Evolutionary conservation across 2,888 invertebrate genomes (phyloP), one percentile per base, ranked within the genome.

Genomic region (Rotaria macrura): DNA sequence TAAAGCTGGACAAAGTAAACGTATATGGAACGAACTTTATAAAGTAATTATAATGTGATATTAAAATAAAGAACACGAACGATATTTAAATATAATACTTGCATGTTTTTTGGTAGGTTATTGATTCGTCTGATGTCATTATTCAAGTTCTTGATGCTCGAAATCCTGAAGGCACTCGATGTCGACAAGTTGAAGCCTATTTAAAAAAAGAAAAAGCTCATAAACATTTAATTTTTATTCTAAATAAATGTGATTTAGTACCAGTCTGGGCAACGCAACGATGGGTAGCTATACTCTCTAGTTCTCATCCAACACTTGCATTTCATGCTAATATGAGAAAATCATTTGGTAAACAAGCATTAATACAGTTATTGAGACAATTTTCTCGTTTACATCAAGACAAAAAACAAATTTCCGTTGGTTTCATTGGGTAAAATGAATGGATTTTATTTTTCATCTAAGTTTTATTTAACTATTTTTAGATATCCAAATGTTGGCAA

Each of bases 11-110:
- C 96, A 96, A 91, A 98, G 97, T 88, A 95, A 93, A 91, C 93
- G 99, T 88, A 97, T 99, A 89, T 99, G 99, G 99, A 97, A 96
- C 92, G 99, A 99, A 90, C 91, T 99, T 83, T 97, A 98, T 90
- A 99, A 99, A 93, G 99, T 85, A 54, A 43, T n/a, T n/a, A n/a
- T n/a, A n/a, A n/a, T n/a, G n/a, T n/a, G 4, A 25, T 20, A 40
- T 29, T 29, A 10, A 6, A 0, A 5, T 17, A 20, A 2, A 65
- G 34, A 43, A 40, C 4, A 84, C n/a, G n/a, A n/a, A n/a, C n/a
- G n/a, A n/a, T 38, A 6, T 84, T 14, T n/a, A 52, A 55, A 52
- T 65, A 43, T n/a, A 54, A 83, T n/a, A 85, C 34, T 54, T 54
- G 0, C 2, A 84, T 84, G 29, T 83, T 85, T n/a, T n/a, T n/a